These are phyloP conservation scores for Mamestra configurata DNA, from an alignment of 1,140 invertebrate species.

Conservation along the genomic window DNA sequence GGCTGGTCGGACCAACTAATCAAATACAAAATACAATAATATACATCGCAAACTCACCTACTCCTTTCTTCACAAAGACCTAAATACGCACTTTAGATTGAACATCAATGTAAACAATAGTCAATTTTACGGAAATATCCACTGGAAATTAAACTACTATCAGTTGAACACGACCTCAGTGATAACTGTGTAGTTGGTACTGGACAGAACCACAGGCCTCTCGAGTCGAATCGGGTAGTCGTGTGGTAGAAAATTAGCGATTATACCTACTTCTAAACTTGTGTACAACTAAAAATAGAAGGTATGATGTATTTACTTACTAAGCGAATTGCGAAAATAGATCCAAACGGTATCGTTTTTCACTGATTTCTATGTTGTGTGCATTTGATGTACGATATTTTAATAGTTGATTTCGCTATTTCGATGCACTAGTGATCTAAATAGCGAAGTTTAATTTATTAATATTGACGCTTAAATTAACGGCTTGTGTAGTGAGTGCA, in stretches of 20 bases:
- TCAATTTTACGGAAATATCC: conserved; percentile 35
- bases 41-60: background rate
- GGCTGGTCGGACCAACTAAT: too few relatives aligned
- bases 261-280: background rate
- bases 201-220: background rate
- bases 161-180: background rate
- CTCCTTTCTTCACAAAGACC: background rate
- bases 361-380: background rate
- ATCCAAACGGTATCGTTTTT: background rate
- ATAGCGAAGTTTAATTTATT: too few relatives aligned
- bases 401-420: too few relatives aligned
- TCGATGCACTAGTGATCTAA: too few relatives aligned
- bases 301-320: background rate
- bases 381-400: too few relatives aligned
- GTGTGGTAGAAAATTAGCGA: background rate
- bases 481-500: too few relatives aligned
- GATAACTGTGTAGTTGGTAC: background rate
- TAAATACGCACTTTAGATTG: background rate
- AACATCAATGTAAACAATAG: conserved; percentile 20
- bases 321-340: too few relatives aligned
- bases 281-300: background rate
- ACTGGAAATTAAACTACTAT: background rate
- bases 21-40: background rate
- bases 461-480: too few relatives aligned
- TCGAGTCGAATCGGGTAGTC: background rate